Conservation (phyloP, 1,140 invertebrate genomes). For the Diplogasteroides magnus region DNA sequence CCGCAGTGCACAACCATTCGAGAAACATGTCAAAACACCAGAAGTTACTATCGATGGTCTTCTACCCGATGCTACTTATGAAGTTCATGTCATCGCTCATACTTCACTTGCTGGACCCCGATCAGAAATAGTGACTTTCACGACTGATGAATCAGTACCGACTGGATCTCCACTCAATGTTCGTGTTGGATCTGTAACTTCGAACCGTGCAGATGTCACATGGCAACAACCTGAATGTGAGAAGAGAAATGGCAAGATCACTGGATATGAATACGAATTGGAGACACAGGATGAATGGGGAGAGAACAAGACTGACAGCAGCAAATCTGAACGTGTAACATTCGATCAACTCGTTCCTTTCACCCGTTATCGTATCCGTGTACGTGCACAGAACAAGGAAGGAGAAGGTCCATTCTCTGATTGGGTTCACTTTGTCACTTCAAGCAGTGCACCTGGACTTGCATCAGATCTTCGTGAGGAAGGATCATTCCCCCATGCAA, state of each 20-base stretch:
- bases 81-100: constrained; percentile 51
- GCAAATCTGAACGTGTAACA: constrained; percentile 40
- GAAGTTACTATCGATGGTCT: constrained; percentile 37
- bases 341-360: constrained; percentile 49
- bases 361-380: constrained; percentile 51
- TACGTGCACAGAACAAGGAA: constrained; percentile 44
- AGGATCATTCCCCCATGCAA: constrained; percentile 41
- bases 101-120: constrained; percentile 47
- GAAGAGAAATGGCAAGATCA: constrained; percentile 52
- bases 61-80: constrained; percentile 52
- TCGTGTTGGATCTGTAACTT: constrained; percentile 44
- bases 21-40: constrained; percentile 23
- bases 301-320: constrained; percentile 36
- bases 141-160: constrained; percentile 47
- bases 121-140: constrained; percentile 45
- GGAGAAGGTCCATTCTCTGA: constrained; percentile 53
- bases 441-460: constrained; percentile 41
- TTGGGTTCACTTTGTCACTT: constrained; percentile 45
- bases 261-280: constrained; percentile 52
- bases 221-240: constrained; percentile 55
- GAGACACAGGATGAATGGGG: constrained; percentile 41
- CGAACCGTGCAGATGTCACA: constrained; percentile 47
- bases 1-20: constrained; percentile 38
- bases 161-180: constrained; percentile 47
- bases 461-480: constrained; percentile 53